Percentiles rank a stretch among this genome's conserved stretches.
phyloP scores from a whole-genome alignment of 2,797 vertebrate species.

The Falco novaeseelandiae region DNA sequence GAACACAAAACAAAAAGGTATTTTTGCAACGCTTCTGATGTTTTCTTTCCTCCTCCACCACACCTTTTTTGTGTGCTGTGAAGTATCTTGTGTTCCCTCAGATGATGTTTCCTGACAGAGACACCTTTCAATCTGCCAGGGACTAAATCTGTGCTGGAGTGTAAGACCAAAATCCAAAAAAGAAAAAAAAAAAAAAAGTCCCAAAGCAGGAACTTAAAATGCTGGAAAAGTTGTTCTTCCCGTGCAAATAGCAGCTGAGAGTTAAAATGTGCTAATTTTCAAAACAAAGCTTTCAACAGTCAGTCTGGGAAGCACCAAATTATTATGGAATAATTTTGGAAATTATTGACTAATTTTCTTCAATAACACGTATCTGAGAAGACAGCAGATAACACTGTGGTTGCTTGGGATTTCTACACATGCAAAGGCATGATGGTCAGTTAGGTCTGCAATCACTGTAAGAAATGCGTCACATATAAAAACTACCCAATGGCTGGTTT shows the following conservation, averaged over 20 bases:
- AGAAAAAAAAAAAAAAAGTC: not conserved
- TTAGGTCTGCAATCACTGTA: not conserved
- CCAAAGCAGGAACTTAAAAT: not conserved
- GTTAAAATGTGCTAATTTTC: not conserved
- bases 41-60: constrained; percentile 73
- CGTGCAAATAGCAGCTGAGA: not conserved
- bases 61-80: constrained; percentile 69
- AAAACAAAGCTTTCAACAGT: not conserved
- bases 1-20: constrained; percentile 50
- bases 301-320: not conserved
- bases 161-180: constrained; percentile 5
- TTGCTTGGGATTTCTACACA: not conserved
- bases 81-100: constrained; percentile 64
- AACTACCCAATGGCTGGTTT: not conserved
- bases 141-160: constrained; percentile 12
- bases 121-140: constrained; percentile 50
- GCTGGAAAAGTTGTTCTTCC: not conserved
- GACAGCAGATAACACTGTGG: not conserved
- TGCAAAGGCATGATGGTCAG: not conserved
- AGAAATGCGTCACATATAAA: not conserved
- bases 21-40: constrained; percentile 57
- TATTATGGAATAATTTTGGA: not conserved
- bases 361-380: fast-evolving
- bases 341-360: not conserved
- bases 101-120: constrained; percentile 74